Percentiles rank a stretch among this genome's conserved stretches.
Conservation (phyloP, 2,888 invertebrate genomes). For the Spilarctia lutea region DNA sequence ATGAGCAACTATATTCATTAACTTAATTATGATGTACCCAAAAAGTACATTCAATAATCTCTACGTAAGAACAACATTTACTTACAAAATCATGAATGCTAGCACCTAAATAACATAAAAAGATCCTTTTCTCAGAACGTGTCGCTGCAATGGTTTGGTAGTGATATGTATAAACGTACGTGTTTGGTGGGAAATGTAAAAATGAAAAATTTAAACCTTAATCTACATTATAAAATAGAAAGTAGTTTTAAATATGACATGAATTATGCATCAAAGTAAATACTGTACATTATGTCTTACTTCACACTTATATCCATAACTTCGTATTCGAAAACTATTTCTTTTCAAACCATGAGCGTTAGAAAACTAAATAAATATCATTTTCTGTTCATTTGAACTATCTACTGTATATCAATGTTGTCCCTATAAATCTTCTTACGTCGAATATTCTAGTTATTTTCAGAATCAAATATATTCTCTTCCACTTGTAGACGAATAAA, state of each 20-base stretch:
- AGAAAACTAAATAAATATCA: not conserved
- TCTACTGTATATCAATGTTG: not conserved
- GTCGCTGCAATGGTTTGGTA: too few species aligned
- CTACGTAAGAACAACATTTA: not conserved
- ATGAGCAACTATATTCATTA: constrained; percentile 33
- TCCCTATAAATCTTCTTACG: not conserved
- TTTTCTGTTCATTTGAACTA: not conserved
- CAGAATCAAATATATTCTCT: not conserved
- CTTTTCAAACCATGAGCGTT: not conserved
- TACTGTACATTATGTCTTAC: not conserved
- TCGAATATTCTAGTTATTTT: not conserved
- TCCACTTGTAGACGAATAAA: not conserved
- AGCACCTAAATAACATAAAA: too few species aligned
- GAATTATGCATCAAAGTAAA: not conserved
- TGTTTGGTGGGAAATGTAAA: too few species aligned
- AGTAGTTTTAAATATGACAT: not conserved
- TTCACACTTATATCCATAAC: not conserved
- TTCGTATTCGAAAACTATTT: not conserved
- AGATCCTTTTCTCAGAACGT: too few species aligned
- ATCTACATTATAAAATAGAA: not conserved
- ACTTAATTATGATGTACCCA: not conserved
- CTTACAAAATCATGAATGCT: not conserved
- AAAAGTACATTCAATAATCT: not conserved
- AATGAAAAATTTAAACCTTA: too few species aligned
- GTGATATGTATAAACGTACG: too few species aligned